Evolutionary conservation across 2,113 vertebrate genomes (phyloP).

Genomic region (Serinus canaria): DNA sequence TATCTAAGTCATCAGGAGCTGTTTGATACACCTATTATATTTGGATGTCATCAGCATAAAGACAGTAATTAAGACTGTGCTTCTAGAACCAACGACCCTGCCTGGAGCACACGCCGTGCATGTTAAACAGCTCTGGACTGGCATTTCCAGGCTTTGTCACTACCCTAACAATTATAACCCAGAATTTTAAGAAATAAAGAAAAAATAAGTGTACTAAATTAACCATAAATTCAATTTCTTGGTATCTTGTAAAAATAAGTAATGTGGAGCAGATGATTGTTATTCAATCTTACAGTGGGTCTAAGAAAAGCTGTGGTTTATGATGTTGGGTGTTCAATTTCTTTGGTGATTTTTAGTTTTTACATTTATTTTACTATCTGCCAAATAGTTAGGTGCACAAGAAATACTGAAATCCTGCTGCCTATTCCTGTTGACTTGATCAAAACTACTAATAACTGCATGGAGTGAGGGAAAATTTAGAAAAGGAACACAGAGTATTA

Average conservation of each 20-base stretch:
- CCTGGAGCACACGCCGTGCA: background rate
- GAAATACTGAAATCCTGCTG: background rate
- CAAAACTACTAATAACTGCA: background rate
- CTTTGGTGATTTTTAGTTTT: background rate
- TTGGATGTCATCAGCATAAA: slow-evolving; percentile 32
- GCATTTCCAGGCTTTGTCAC: background rate
- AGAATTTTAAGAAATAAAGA: background rate
- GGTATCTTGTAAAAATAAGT: background rate
- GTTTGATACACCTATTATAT: slow-evolving; percentile 23
- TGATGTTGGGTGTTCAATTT: background rate
- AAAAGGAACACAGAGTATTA: background rate
- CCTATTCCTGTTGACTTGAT: background rate
- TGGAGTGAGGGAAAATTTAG: background rate
- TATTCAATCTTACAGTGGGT: rapidly evolving
- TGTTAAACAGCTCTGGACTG: background rate
- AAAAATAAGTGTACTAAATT: background rate
- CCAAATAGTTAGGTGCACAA: background rate
- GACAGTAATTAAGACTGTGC: background rate
- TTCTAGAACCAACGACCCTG: background rate
- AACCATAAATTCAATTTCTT: background rate
- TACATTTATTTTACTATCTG: background rate
- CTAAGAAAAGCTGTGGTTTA: background rate
- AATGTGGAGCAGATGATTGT: background rate
- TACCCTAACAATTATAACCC: background rate
- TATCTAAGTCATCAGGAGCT: background rate